phyloP scores from a whole-genome alignment of 2,888 invertebrate genomes.

The Netelia inedita region DNA sequence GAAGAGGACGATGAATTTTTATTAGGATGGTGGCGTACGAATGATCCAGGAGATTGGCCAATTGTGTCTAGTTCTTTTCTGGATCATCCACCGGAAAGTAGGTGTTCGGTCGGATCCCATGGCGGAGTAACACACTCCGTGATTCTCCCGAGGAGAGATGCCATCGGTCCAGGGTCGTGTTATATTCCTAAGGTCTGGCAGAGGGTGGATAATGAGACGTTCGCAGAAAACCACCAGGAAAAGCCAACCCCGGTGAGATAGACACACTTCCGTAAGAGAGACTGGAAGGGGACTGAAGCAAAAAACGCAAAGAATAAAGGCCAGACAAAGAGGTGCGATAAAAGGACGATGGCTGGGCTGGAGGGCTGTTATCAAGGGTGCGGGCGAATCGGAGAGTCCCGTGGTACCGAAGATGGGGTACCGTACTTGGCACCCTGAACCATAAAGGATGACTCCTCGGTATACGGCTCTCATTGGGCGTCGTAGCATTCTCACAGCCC shows the following conservation, averaged over 20 bases:
- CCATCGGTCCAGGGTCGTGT: constrained; percentile 16
- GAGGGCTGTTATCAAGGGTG: constrained; percentile 37
- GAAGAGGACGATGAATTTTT: constrained; percentile 58
- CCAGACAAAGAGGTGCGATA: constrained; percentile 54
- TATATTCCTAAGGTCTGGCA: constrained; percentile 22
- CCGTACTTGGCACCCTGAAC: constrained; percentile 67
- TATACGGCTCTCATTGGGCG: constrained; percentile 58
- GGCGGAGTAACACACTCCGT: constrained; percentile 43
- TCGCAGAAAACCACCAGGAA: constrained; percentile 37
- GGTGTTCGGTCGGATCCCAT: constrained; percentile 24
- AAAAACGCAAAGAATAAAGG: constrained; percentile 26
- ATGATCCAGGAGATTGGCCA: constrained; percentile 2
- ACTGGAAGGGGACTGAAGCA: constrained; percentile 24
- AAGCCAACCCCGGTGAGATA: constrained; percentile 44
- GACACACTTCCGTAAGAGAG: constrained; percentile 56
- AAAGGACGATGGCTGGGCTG: constrained; percentile 50
- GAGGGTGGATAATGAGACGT: constrained; percentile 53
- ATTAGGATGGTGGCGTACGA: constrained; percentile 24
- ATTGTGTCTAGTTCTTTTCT: not conserved
- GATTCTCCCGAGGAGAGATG: constrained; percentile 33
- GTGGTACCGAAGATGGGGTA: constrained; percentile 28
- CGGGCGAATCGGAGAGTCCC: constrained; percentile 51
- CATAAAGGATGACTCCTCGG: constrained; percentile 70
- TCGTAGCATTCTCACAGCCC: constrained; percentile 64
- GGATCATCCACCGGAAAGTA: constrained; percentile 10